Evolutionary conservation across 2,888 invertebrate genomes (phyloP).

Genomic region (Campopleginae sp.): DNA sequence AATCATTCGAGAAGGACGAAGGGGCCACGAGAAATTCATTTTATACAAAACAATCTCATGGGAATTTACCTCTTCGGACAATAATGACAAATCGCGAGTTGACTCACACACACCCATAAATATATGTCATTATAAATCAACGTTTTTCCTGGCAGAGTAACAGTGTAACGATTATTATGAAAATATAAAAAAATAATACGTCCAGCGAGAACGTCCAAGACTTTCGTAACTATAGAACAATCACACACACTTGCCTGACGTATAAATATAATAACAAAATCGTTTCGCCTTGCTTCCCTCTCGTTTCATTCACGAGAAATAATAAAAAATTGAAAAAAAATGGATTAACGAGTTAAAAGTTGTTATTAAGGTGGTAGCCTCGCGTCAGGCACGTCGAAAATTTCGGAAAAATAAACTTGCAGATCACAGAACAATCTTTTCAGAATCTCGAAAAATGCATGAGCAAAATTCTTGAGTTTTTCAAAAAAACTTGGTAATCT

Average conservation of each 20-base stretch:
- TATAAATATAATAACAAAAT: slow-evolving; percentile 47
- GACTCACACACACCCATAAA: not conserved
- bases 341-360: no score
- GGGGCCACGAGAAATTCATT: slow-evolving; percentile 35
- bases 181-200: slow-evolving; percentile 13
- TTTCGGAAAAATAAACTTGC: no score
- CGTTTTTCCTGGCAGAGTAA: slow-evolving; percentile 43
- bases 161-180: slow-evolving; percentile 56
- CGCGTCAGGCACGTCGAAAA: no score
- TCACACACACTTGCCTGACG: slow-evolving; percentile 29
- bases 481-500: no score
- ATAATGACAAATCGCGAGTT: slow-evolving; percentile 44
- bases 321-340: no score
- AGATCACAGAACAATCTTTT: no score
- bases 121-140: slow-evolving; percentile 35
- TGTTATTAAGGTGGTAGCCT: not conserved
- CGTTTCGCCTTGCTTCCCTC: slow-evolving; percentile 54
- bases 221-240: slow-evolving; percentile 62
- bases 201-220: slow-evolving; percentile 16
- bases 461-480: no score
- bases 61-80: slow-evolving; percentile 42
- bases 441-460: no score
- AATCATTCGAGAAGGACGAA: slow-evolving; percentile 14
- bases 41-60: slow-evolving; percentile 39
- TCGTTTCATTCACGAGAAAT: slow-evolving; percentile 37